Percentiles rank a stretch among this genome's conserved stretches.
phyloP scores from a whole-genome alignment of 2,888 invertebrate species.

The Sthenelais limicola region DNA sequence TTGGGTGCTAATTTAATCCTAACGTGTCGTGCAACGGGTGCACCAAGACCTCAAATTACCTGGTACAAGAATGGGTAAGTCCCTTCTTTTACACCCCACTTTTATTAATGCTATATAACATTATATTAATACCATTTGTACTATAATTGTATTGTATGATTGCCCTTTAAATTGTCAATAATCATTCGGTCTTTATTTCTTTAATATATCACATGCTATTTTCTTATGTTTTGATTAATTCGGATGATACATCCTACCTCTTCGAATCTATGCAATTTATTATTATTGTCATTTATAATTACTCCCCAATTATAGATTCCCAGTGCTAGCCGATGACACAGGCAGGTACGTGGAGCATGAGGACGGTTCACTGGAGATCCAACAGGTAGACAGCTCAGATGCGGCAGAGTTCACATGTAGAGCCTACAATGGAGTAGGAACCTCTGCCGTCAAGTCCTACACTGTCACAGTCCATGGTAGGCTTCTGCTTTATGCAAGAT shows the following conservation, averaged over 20 bases:
- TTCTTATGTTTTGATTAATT: no score
- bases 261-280: no score
- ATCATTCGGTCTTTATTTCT: no score
- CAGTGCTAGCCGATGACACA: conserved; percentile 25
- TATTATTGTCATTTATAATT: no score
- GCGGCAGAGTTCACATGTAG: conserved; percentile 78
- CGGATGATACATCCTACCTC: no score
- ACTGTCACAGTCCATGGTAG: conserved; percentile 61
- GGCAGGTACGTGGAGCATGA: conserved; percentile 15
- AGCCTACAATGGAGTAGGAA: conserved; percentile 54
- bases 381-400: conserved; percentile 90
- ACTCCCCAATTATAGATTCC: conserved; percentile 35
- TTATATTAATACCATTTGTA: no score
- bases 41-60: conserved; percentile 47
- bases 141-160: no score
- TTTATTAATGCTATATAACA: no score
- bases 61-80: conserved; percentile 52
- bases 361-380: conserved; percentile 85
- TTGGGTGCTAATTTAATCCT: conserved; percentile 38
- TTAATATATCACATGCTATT: no score
- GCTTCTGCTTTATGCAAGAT: not conserved
- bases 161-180: no score
- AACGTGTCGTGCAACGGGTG: conserved; percentile 45
- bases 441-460: conserved; percentile 57
- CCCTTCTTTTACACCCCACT: no score